A percentile compares a stretch with the other conserved stretches of the same genome.
Evolutionary conservation across 2,888 invertebrate genomes (phyloP).

Genomic region (Schizaphis graminum): DNA sequence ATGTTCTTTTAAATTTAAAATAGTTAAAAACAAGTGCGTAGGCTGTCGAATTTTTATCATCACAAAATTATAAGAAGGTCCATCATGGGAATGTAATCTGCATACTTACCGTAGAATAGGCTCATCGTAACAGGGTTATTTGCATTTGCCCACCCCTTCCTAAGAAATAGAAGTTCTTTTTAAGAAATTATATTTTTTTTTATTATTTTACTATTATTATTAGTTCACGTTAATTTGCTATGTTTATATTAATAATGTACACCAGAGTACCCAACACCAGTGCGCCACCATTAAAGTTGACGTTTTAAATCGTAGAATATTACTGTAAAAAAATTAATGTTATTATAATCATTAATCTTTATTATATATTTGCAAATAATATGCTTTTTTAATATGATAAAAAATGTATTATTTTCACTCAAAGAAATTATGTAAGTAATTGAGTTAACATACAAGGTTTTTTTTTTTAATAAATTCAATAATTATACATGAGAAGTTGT

Average conservation of each 20-base stretch:
- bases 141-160: no score
- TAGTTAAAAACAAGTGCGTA: not conserved
- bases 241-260: not conserved
- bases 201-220: not conserved
- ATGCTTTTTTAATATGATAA: no score
- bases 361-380: not conserved
- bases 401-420: no score
- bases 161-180: not conserved
- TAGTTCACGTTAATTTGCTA: not conserved
- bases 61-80: not conserved
- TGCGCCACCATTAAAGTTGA: not conserved
- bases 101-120: not conserved
- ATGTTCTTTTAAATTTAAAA: constrained; percentile 6
- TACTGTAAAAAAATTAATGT: not conserved
- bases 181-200: not conserved
- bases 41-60: not conserved
- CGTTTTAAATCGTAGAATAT: not conserved
- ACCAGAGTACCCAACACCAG: not conserved
- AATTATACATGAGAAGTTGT: not conserved
- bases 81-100: not conserved
- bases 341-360: not conserved
- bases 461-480: not conserved
- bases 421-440: no score
- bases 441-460: not conserved
- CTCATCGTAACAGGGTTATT: not conserved